Conservation (phyloP, 2,113 vertebrate genomes). For the Myxocyprinus asiaticus region DNA sequence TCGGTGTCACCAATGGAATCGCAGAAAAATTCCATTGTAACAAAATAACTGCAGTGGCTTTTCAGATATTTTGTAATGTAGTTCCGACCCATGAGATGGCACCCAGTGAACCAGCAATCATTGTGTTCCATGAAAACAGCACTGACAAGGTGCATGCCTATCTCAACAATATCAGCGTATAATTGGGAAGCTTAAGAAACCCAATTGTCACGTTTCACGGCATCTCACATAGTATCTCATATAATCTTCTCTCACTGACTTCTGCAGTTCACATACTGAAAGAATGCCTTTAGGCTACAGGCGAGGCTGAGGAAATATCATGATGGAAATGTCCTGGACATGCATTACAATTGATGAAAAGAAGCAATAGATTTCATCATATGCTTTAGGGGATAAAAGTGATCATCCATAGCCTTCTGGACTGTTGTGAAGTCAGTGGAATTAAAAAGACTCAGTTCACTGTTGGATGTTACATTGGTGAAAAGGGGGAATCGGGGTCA, state of each 20-base stretch:
- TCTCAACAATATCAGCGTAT: background rate
- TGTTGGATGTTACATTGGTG: background rate
- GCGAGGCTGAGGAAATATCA: background rate
- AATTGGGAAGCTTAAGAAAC: background rate
- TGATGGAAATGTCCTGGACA: conserved; percentile 11
- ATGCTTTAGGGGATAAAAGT: background rate
- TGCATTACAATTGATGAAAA: conserved; percentile 31
- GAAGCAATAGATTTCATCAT: background rate
- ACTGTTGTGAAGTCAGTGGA: background rate
- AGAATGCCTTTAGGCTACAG: background rate
- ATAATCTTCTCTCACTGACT: background rate
- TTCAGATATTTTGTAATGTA: background rate
- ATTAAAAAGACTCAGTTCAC: no score
- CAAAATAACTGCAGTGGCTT: no score
- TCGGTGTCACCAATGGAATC: background rate
- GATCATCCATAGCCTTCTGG: background rate
- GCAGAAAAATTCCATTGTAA: background rate
- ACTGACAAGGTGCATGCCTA: no score
- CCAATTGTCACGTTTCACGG: background rate
- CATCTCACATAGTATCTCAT: background rate
- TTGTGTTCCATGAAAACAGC: background rate
- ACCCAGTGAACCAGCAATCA: background rate
- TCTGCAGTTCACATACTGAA: background rate
- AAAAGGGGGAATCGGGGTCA: conserved; percentile 3
- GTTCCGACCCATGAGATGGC: background rate